These are phyloP conservation scores for Uria aalge DNA, from an alignment of 2,113 vertebrate genomes.

Conservation along the genomic window DNA sequence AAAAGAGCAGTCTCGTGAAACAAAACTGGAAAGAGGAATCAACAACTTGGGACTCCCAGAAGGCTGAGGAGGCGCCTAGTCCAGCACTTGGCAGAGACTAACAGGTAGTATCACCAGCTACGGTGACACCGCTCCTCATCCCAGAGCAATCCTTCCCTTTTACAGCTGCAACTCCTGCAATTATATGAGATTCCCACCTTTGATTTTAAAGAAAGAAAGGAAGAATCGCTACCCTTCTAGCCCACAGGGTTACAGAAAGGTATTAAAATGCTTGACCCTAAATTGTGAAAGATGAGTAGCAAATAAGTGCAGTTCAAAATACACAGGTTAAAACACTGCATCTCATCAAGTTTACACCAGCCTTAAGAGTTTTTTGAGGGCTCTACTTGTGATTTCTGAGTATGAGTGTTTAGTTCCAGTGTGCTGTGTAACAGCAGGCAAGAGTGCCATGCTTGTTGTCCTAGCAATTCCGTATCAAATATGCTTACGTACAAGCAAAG, in stretches of 20 bases:
- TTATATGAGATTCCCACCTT: neutral
- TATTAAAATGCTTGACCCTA: neutral
- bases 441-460: neutral
- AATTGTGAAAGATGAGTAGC: neutral
- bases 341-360: neutral
- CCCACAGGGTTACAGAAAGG: neutral
- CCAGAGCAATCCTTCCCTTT: neutral
- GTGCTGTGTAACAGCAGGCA: neutral
- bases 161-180: neutral
- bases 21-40: neutral
- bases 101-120: neutral
- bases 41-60: neutral
- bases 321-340: rapidly evolving
- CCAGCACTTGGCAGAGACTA: neutral
- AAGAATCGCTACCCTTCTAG: neutral
- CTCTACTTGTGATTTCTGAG: neutral
- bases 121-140: neutral
- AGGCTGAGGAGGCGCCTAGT: neutral
- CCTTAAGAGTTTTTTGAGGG: neutral
- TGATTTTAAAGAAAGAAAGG: neutral
- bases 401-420: neutral
- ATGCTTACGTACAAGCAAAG: neutral
- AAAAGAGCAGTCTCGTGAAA: neutral
- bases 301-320: neutral
- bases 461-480: neutral